Evolutionary conservation across 1,140 invertebrate species (phyloP), one percentile per base, ranked within the genome.

Genomic region (Trypoxylus dichotomus): DNA sequence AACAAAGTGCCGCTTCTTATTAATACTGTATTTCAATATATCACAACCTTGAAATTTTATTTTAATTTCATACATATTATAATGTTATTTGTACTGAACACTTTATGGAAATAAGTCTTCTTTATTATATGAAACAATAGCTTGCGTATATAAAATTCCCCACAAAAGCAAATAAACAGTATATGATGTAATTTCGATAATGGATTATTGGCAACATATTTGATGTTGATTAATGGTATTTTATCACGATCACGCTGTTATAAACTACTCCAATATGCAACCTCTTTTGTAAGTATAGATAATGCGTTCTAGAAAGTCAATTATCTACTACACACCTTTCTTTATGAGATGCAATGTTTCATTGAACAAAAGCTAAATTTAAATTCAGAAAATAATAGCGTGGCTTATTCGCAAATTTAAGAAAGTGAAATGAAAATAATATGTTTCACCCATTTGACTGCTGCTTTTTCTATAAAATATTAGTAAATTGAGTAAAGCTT

Each of bases 141-240:
- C n/a, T 47, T 13, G 43, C n/a, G 43, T 13, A 3, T 19, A 47
- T 13, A 19, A 13, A 15, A 19, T 47, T 1, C n/a, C 3, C 43
- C 3, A 19, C 3, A 0, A 3, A 47, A 47, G n/a, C 15, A 47
- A 47, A 13, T 13, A 47, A 47, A 47, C 13, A 13, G 43, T 47
- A 47, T 8, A 19, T 19, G 74, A n/a, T 47, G 43, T 75, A 75
- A 75, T 75, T 75, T 42, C n/a, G 74, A 75, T 75, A 75, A 75
- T 75, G 74, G n/a, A 42, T 75, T 75, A 47, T 75, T 75, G 74
- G 42, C 74, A 75, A 24, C n/a, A n/a, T 37, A 75, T 75, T 75
- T 47, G 74, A 75, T 75, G 24, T 75, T 75, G 74, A 75, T 75
- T 42, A 25, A 75, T 75, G 74, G 41, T 42, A 19, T 47, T 42